Evolutionary conservation across 2,888 invertebrate species (phyloP), one percentile per base, ranked within the genome.

Genomic region (Andrena dorsata): DNA sequence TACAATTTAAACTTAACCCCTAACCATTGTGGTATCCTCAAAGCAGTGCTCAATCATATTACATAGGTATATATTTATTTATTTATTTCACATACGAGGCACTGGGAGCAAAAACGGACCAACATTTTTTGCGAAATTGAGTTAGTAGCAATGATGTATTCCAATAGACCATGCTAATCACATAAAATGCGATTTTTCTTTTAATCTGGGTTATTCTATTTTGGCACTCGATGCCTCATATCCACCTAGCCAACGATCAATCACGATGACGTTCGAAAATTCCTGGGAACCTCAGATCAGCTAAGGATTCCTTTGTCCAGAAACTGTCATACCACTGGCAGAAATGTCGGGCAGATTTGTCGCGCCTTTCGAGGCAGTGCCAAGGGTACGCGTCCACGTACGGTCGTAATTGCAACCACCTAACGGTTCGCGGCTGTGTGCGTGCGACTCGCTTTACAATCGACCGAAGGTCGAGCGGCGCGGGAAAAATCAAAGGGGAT

Each of bases 401-500:
- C 82, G 79, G 86, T 60, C 49, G 76, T 86, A 83, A 84, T 84
- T 87, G 82, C 76, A 77, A 63, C 68, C 73, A 74, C 61, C 73
- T n/a, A 65, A 23, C 28, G 49, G 20, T 28, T 26, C 35, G 58
- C 26, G 26, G 4, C 58, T 58, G 41, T n/a, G 28, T 20, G 28
- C 41, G 20, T 3, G n/a, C 26, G 10, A 20, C 5, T 20, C 63
- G 20, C 56, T 72, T 47, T 47, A 56, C 56, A 26, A 56, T 75
- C 66, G 69, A 26, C 8, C 73, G 73, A 85, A 84, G 85, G 74
- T 81, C 84, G 74, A 23, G n/a, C 61, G 49, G 13, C 61, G 86
- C 86, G 82, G 87, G 80, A 87, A 87, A 88, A 87, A 82, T 88
- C 80, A 88, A 88, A 87, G 88, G 85, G 65, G 78, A 80, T 86